These are phyloP conservation scores for Sphaeridia pumilis DNA, from an alignment of 2,888 invertebrate genomes.

Conservation along the genomic window DNA sequence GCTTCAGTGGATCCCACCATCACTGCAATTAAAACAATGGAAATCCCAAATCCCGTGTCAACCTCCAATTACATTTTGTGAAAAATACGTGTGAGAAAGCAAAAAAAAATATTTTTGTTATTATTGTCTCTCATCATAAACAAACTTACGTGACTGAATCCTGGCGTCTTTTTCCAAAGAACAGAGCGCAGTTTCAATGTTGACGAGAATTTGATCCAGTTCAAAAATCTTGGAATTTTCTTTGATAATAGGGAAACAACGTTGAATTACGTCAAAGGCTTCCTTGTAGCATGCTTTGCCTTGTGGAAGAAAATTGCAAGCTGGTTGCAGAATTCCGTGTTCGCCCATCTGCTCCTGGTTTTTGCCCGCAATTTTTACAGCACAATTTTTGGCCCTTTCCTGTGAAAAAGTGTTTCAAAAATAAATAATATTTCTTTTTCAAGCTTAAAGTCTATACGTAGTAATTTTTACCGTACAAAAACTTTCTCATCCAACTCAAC, in stretches of 20 bases:
- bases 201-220: not conserved
- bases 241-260: not conserved
- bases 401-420: not conserved
- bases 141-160: not conserved
- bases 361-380: not conserved
- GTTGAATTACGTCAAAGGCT: not conserved
- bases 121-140: no score
- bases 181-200: not conserved
- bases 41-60: no score
- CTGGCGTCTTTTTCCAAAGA: not conserved
- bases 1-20: not conserved
- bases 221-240: not conserved
- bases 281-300: not conserved
- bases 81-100: not conserved
- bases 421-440: not conserved
- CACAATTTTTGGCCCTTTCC: not conserved
- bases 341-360: not conserved
- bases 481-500: not conserved
- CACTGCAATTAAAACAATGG: not conserved
- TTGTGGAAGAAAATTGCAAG: not conserved
- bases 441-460: not conserved
- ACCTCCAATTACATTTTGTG: no score
- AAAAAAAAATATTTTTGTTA: not conserved
- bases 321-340: not conserved
- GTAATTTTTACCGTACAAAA: not conserved